phyloP scores from a whole-genome alignment of 1,140 invertebrate species.

The Leptonema lineaticorne region DNA sequence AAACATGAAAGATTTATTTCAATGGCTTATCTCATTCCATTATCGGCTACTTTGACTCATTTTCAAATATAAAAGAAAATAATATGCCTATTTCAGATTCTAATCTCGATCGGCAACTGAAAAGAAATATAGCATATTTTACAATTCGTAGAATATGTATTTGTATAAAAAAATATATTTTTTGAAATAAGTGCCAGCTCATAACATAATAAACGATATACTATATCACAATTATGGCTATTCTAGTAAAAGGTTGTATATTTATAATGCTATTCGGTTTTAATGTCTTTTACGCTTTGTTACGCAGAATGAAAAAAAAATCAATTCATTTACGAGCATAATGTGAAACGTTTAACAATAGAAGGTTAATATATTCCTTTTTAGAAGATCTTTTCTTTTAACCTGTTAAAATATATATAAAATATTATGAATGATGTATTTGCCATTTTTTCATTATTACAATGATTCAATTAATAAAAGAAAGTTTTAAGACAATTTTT shows the following conservation, averaged over 20 bases:
- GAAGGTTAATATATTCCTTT: neutral
- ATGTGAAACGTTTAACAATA: neutral
- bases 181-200: neutral
- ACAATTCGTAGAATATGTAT: neutral
- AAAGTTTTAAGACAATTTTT: no score
- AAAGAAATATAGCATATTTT: neutral
- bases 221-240: no score
- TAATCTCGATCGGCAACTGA: no score
- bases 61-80: no score
- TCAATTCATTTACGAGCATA: no score
- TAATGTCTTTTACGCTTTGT: neutral
- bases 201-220: neutral
- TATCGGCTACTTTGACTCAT: conserved; percentile 33
- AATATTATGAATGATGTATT: neutral
- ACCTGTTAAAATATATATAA: neutral
- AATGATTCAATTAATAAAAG: neutral
- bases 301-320: neutral
- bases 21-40: conserved; percentile 37
- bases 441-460: no score
- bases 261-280: neutral
- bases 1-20: conserved; percentile 38
- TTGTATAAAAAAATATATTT: neutral
- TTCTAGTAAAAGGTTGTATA: no score
- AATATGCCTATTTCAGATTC: neutral
- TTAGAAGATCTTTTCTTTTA: no score